Evolutionary conservation across 2,888 invertebrate genomes (phyloP).

Genomic region (Aleiodes alternator): DNA sequence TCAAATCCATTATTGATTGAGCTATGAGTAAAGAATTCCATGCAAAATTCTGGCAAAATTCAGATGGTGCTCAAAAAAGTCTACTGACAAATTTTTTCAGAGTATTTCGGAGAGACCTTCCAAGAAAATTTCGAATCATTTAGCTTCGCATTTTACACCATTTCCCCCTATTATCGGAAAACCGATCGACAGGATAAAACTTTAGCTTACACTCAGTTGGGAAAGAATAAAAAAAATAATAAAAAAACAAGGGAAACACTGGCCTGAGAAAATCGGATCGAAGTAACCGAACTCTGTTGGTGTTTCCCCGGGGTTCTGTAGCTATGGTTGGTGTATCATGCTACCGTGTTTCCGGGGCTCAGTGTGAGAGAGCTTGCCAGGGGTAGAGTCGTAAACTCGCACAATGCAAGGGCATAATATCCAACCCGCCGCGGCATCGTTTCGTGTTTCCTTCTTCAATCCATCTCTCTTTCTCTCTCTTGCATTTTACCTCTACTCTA

Average conservation of each 20-base stretch:
- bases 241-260: background rate
- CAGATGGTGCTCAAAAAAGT: too few species aligned
- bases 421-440: constrained; percentile 49
- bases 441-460: constrained; percentile 9
- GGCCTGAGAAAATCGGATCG: constrained; percentile 23
- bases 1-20: too few species aligned
- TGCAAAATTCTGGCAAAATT: too few species aligned
- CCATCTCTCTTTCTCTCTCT: constrained; percentile 15
- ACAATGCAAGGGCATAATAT: constrained; percentile 52
- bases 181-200: background rate
- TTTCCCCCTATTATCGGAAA: background rate
- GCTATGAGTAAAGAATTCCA: too few species aligned
- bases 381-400: constrained; percentile 46
- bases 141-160: background rate
- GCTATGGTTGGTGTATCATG: constrained; percentile 19
- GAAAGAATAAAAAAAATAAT: background rate
- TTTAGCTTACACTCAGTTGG: background rate
- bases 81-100: too few species aligned
- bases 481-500: constrained; percentile 8
- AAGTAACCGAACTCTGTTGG: constrained; percentile 14
- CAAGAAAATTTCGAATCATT: too few species aligned
- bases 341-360: constrained; percentile 47
- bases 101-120: too few species aligned
- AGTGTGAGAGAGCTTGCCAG: constrained; percentile 41
- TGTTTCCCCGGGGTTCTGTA: constrained; percentile 28